A percentile compares a stretch with the other conserved stretches of the same genome.
These are phyloP conservation scores for Drosophila malerkotliana DNA, from an alignment of 1,140 invertebrate genomes.

Conservation along the genomic window DNA sequence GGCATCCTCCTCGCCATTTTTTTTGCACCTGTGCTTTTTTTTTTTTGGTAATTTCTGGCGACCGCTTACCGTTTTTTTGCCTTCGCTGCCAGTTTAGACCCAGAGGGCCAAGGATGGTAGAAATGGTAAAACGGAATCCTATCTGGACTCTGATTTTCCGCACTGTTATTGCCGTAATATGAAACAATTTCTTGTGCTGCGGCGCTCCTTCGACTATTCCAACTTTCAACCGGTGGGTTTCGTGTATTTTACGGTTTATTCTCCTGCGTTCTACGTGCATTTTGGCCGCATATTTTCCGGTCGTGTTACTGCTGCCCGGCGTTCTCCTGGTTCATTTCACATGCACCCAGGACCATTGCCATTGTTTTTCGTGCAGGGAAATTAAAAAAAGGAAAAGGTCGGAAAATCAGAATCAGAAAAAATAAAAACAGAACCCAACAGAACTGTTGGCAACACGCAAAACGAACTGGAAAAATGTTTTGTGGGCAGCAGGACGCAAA, in stretches of 20 bases:
- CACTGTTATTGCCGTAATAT: conserved; percentile 75
- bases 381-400: conserved; percentile 51
- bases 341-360: conserved; percentile 68
- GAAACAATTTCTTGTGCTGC: conserved; percentile 57
- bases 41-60: conserved; percentile 48
- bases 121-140: conserved; percentile 43
- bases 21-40: conserved; percentile 37
- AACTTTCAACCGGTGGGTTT: conserved; percentile 10
- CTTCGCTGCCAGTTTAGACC: conserved; percentile 27
- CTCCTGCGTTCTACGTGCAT: conserved; percentile 51
- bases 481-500: conserved; percentile 34
- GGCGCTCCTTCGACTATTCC: conserved; percentile 18
- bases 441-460: conserved; percentile 20
- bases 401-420: background rate
- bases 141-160: conserved; percentile 68
- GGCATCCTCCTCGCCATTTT: conserved; percentile 12
- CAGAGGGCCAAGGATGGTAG: background rate
- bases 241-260: conserved; percentile 23
- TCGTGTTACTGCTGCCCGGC: conserved; percentile 39
- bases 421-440: background rate
- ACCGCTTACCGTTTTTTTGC: conserved; percentile 49
- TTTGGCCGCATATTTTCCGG: conserved; percentile 73
- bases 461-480: conserved; percentile 39
- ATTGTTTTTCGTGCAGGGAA: conserved; percentile 70
- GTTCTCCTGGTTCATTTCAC: conserved; percentile 70